Evolutionary conservation across 2,113 vertebrate species (phyloP).

Genomic region (Sebastes schlegelii): DNA sequence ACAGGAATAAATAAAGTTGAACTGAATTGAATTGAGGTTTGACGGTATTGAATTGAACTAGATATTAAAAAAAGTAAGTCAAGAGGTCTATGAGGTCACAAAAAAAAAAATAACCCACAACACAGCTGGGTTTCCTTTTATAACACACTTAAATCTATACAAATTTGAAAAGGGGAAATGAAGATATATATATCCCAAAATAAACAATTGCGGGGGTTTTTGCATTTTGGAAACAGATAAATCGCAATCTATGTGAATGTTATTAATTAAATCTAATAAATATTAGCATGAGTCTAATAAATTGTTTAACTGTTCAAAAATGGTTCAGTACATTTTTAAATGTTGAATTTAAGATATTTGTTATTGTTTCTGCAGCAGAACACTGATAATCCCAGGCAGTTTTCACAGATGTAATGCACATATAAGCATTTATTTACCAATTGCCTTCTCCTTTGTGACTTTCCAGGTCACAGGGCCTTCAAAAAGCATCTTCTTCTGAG

Average conservation of each 20-base stretch:
- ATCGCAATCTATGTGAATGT: not conserved
- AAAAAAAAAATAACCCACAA: not conserved
- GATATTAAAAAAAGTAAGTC: constrained; percentile 1
- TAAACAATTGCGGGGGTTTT: not conserved
- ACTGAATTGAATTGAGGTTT: not conserved
- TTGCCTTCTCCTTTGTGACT: constrained; percentile 90
- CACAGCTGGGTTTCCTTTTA: constrained; percentile 26
- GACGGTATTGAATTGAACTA: not conserved
- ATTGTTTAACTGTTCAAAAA: not conserved
- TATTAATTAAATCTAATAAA: not conserved
- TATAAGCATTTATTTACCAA: constrained; percentile 80
- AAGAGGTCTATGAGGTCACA: not conserved
- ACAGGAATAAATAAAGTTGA: not conserved
- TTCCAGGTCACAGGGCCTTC: constrained; percentile 90
- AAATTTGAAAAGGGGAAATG: constrained; percentile 41
- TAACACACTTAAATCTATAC: not conserved
- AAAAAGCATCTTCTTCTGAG: constrained; percentile 84
- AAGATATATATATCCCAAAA: constrained; percentile 3
- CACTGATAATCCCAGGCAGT: not conserved
- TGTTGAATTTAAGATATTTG: not conserved
- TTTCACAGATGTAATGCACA: not conserved
- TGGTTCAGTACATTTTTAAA: not conserved
- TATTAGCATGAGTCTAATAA: not conserved
- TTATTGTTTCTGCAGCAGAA: constrained; percentile 6
- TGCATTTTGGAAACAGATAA: not conserved